Base-by-base conservation (phyloP, 2,888 invertebrate species). In the Lepidonotus clava region DNA sequence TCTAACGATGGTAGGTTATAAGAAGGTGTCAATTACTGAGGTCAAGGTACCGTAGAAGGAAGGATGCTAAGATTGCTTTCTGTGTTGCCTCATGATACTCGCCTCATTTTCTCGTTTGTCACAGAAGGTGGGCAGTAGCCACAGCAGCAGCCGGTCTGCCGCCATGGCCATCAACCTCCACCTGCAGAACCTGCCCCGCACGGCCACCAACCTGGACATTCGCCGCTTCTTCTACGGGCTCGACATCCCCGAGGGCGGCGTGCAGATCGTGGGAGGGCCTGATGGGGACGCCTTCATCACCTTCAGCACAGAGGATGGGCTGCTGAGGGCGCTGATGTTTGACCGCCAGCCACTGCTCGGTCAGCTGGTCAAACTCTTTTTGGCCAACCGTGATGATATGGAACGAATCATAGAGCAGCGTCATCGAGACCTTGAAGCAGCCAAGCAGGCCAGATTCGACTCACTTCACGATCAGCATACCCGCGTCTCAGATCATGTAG, bases 231-330 rank as follows among this genome's bases (percentile, higher is more conserved):
- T 80, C 28, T 8, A 11, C 11, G 80, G 80, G 0, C 46, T 80
- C 32, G 46, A 46, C 28, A 51, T 80, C 8, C 80, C 80, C 46
- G 80, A 80, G 21, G 80, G 80, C 5, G 80, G 80, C 11, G 80
- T 80, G 1, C 80, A 80, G 51, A 80, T 80, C 11, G 46, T 80
- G 6, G 80, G 80, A 18, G 80, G 80, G 32, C n/a, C 14, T 5
- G 46, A 80, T 41, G 80, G 80, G 1, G 80, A 80, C 21, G 80
- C 46, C 28, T 80, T 80, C 80, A 32, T 80, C 46, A 51, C 21
- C 24, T 80, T 80, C 34, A 14, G 46, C 80, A n/a, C 28, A 11
- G 46, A 80, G 46, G 28, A 80, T 4, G 24, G 46, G 5, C 51
- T 80, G 46, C 51, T 80, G 1, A 5, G 24, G 21, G 80, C 80